Evolutionary conservation across 2,113 vertebrate species (phyloP).

Genomic region (Megaleporinus macrocephalus): DNA sequence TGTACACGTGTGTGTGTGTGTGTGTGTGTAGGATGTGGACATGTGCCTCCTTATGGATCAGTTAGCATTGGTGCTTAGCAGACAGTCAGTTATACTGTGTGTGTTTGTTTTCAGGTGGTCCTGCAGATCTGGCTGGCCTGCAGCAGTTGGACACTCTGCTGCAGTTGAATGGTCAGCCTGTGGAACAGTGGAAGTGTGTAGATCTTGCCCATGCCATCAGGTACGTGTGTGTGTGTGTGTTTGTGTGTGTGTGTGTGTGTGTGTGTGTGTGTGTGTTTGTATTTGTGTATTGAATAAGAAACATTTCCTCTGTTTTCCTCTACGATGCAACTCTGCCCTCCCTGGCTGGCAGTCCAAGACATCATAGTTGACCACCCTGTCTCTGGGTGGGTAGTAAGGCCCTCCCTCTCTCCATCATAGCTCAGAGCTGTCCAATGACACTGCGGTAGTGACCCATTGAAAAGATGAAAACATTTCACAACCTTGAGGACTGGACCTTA

Average conservation of each 20-base stretch:
- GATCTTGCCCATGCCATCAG: conserved; percentile 93
- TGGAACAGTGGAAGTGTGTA: conserved; percentile 96
- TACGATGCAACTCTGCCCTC: too few species aligned
- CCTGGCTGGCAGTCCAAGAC: too few species aligned
- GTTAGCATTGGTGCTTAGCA: neutral
- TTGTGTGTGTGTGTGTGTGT: neutral
- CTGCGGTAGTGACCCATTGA: too few species aligned
- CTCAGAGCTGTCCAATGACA: too few species aligned
- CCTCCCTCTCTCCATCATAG: too few species aligned
- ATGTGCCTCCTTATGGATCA: neutral
- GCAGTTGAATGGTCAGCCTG: conserved; percentile 89
- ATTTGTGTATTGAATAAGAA: too few species aligned
- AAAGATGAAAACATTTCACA: too few species aligned
- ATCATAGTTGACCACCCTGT: too few species aligned
- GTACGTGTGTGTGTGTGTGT: conserved; percentile 64
- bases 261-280: too few species aligned
- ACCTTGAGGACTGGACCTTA: too few species aligned
- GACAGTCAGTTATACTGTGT: conserved; percentile 5
- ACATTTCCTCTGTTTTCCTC: too few species aligned
- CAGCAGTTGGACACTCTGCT: conserved; percentile 90
- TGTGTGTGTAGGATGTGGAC: neutral
- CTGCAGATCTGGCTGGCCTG: conserved; percentile 90
- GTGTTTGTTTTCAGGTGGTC: conserved; percentile 80
- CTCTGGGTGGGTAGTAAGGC: too few species aligned
- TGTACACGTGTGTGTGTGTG: neutral